phyloP scores from a whole-genome alignment of 1,140 invertebrate genomes.

The Drosophila ogumai region DNA sequence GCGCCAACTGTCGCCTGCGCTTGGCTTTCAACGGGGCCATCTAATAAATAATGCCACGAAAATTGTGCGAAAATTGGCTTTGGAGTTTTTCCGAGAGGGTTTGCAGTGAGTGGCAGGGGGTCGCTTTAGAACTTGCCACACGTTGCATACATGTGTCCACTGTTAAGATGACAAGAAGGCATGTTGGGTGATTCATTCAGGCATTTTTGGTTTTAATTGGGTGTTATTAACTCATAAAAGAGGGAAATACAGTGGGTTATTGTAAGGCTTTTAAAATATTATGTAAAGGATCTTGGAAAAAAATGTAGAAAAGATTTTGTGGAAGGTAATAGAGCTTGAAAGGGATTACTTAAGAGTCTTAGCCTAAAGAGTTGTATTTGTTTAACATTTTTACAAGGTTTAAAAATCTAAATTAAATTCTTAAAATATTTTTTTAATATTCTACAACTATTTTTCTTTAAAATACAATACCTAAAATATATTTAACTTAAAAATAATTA shows the following conservation, averaged over 20 bases:
- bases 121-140: constrained; percentile 61
- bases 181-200: constrained; percentile 11
- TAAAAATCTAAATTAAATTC: accelerated
- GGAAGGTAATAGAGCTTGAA: not conserved
- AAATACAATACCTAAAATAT: not conserved
- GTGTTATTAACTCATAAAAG: not conserved
- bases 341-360: not conserved
- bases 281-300: not conserved
- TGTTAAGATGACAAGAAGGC: constrained; percentile 14
- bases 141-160: constrained; percentile 23
- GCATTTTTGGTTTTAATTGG: constrained; percentile 13
- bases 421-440: not conserved
- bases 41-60: constrained; percentile 77
- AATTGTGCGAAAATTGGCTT: constrained; percentile 64
- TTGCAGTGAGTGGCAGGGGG: constrained; percentile 35
- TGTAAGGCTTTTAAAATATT: not conserved
- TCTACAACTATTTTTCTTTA: not conserved
- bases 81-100: constrained; percentile 12
- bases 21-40: constrained; percentile 73
- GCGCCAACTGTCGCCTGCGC: constrained; percentile 53
- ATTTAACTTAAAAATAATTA: not conserved
- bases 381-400: not conserved
- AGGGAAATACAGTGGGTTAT: not conserved
- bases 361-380: not conserved
- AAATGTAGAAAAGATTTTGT: accelerated